A percentile compares a stretch with the other conserved stretches of the same genome.
phyloP scores from a whole-genome alignment of 2,113 vertebrate species.

The Ivindomyrus marchei region DNA sequence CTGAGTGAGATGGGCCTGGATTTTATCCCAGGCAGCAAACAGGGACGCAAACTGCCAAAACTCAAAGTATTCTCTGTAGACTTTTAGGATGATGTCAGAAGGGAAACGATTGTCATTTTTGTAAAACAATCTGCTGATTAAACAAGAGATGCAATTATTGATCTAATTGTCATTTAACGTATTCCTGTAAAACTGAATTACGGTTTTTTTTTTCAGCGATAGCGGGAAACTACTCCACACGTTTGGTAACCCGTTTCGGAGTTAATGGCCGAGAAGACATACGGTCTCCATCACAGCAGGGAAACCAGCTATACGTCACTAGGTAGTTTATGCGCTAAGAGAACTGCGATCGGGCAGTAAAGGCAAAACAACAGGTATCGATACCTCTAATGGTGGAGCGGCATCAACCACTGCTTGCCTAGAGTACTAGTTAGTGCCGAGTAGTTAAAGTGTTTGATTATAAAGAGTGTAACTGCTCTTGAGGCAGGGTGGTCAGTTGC shows the following conservation, averaged over 20 bases:
- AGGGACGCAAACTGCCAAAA: background rate
- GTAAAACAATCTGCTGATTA: background rate
- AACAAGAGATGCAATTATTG: background rate
- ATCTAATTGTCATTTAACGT: background rate
- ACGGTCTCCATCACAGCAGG: background rate
- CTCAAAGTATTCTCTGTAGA: background rate
- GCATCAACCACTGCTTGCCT: background rate
- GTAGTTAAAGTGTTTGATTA: background rate
- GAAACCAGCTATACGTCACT: background rate
- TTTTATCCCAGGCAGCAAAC: background rate
- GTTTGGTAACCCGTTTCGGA: background rate
- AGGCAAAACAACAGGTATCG: background rate
- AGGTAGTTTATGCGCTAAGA: background rate
- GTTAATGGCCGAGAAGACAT: background rate
- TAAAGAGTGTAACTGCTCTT: background rate
- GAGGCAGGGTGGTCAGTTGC: background rate
- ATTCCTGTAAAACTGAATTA: background rate
- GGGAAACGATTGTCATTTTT: background rate
- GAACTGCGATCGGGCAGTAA: background rate
- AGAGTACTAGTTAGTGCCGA: background rate
- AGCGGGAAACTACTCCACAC: background rate
- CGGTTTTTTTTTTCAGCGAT: background rate
- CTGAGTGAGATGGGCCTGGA: background rate
- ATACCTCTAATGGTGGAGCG: background rate
- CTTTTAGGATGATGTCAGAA: background rate